Evolutionary conservation across 2,797 vertebrate species (phyloP).

Genomic region (Lophius americanus): DNA sequence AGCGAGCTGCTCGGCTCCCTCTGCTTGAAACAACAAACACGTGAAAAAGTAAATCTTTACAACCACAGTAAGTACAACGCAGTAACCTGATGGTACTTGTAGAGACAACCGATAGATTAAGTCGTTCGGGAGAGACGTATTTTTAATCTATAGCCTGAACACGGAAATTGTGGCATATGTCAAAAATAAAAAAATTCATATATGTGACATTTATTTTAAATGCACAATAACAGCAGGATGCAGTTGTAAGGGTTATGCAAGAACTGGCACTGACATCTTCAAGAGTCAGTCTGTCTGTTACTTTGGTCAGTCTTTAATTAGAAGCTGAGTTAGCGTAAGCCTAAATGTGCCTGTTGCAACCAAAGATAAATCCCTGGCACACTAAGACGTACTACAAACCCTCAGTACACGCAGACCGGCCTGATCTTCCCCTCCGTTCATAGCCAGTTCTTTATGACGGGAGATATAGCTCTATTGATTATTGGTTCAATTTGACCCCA

Average conservation of each 20-base stretch:
- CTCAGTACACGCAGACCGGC: constrained; percentile 2
- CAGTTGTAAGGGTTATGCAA: constrained; percentile 30
- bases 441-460: not conserved
- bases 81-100: not conserved
- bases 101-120: not conserved
- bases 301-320: constrained; percentile 52
- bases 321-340: constrained; percentile 43
- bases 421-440: constrained; percentile 2
- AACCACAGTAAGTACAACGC: not conserved
- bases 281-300: constrained; percentile 33
- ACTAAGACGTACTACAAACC: constrained; percentile 27
- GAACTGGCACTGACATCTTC: constrained; percentile 30
- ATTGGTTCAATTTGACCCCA: not conserved
- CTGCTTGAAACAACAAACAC: constrained; percentile 64
- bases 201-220: not conserved
- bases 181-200: not conserved
- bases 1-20: constrained; percentile 69
- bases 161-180: not conserved
- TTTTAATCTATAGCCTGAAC: not conserved
- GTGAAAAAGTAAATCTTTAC: constrained; percentile 17
- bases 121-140: not conserved
- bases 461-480: not conserved
- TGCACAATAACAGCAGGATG: not conserved
- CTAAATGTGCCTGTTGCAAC: constrained; percentile 31
- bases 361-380: constrained; percentile 44